A percentile compares a stretch with the other conserved stretches of the same genome.
These are phyloP conservation scores for Propithecus deckenii DNA, from an alignment of 2,797 vertebrate genomes.

Conservation along the genomic window DNA sequence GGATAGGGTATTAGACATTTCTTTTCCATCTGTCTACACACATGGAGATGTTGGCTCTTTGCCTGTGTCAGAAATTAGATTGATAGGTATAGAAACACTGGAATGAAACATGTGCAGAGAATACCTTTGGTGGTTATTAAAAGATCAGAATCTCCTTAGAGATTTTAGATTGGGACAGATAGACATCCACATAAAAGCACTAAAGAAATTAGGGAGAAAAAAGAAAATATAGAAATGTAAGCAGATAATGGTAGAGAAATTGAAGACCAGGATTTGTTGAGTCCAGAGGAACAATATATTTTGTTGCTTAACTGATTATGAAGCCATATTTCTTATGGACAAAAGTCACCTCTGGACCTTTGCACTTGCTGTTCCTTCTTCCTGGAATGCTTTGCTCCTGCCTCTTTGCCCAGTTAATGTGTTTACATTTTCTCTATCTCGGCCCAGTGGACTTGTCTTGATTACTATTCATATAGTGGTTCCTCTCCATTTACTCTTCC, in stretches of 20 bases:
- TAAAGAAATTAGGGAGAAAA: background rate
- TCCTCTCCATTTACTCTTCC: background rate
- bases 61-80: slow-evolving; percentile 33
- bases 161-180: slow-evolving; percentile 6
- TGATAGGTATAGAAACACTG: background rate
- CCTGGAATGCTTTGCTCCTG: background rate
- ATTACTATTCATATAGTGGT: background rate
- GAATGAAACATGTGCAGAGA: slow-evolving; percentile 45
- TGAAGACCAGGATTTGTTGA: background rate
- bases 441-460: background rate
- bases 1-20: background rate
- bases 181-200: background rate
- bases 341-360: background rate
- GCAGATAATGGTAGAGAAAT: background rate
- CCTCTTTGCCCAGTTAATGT: background rate
- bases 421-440: background rate
- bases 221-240: background rate
- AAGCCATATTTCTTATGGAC: background rate
- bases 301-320: background rate
- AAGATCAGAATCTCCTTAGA: slow-evolving; percentile 59
- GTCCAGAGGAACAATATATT: background rate
- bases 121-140: slow-evolving; percentile 49
- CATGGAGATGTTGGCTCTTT: slow-evolving; percentile 35
- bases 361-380: background rate
- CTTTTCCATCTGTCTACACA: slow-evolving; percentile 50